These are phyloP conservation scores for Daphoenositta chrysoptera DNA, from an alignment of 2,113 vertebrate species.

Conservation along the genomic window DNA sequence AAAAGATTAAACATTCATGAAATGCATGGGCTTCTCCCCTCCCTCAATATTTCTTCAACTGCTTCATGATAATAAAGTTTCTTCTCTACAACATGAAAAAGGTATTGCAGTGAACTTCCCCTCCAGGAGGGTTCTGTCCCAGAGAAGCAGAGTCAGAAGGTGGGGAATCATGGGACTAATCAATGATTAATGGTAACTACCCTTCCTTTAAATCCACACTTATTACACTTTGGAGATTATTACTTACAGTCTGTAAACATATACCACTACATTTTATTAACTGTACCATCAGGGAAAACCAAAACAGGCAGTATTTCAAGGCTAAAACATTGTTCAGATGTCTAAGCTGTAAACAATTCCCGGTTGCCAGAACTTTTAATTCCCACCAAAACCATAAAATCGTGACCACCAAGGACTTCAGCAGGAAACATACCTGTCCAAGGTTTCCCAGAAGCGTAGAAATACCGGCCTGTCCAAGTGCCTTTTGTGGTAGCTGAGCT, in stretches of 20 bases:
- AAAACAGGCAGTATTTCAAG: background rate
- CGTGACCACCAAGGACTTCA: background rate
- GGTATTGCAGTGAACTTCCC: background rate
- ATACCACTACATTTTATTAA: background rate
- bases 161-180: background rate
- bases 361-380: background rate
- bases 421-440: constrained; percentile 85
- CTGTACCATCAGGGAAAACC: background rate
- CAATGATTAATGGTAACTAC: background rate
- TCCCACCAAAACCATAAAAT: background rate
- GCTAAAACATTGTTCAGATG: background rate
- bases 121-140: background rate
- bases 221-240: background rate
- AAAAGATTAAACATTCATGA: background rate
- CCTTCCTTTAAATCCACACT: background rate
- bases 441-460: constrained; percentile 95
- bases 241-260: background rate
- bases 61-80: background rate
- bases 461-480: constrained; percentile 96
- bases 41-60: background rate
- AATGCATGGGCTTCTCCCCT: background rate
- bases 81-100: background rate
- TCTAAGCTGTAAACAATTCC: background rate
- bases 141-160: background rate
- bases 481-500: constrained; percentile 94